Percentiles rank a stretch among this genome's conserved stretches.
These are phyloP conservation scores for Bombus vancouverensis DNA, from an alignment of 1,140 invertebrate genomes.

Conservation along the genomic window DNA sequence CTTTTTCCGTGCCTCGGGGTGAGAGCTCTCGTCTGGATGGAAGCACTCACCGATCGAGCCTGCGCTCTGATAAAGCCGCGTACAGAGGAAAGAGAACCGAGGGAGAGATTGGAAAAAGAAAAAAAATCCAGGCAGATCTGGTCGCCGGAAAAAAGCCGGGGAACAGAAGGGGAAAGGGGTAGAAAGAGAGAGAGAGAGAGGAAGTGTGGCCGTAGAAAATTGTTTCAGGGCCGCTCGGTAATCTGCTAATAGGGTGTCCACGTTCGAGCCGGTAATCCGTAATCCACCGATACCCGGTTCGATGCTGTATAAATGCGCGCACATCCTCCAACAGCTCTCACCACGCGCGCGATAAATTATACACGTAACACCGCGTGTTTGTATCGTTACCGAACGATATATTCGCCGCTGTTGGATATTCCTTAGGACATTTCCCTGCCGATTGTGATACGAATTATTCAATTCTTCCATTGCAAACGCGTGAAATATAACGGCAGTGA, in stretches of 20 bases:
- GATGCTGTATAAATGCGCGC: background rate
- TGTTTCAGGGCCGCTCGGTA: slow-evolving; percentile 72
- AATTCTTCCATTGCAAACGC: no score
- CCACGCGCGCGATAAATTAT: slow-evolving; percentile 21
- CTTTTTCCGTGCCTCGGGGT: background rate
- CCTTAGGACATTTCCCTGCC: background rate
- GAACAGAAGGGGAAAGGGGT: background rate
- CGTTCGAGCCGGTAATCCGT: slow-evolving; percentile 74
- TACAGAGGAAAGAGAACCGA: slow-evolving; percentile 11
- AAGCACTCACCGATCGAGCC: slow-evolving; percentile 52
- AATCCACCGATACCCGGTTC: slow-evolving; percentile 72
- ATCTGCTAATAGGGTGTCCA: slow-evolving; percentile 78
- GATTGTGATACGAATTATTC: background rate
- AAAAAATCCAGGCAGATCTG: background rate
- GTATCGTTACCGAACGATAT: slow-evolving; percentile 10
- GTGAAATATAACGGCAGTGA: background rate
- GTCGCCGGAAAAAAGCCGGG: slow-evolving; percentile 11
- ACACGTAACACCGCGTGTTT: background rate
- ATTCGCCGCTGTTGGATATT: background rate
- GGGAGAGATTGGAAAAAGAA: background rate
- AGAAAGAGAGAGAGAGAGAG: background rate
- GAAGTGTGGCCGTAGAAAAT: slow-evolving; percentile 72
- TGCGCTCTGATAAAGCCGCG: slow-evolving; percentile 43
- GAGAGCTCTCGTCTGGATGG: slow-evolving; percentile 55
- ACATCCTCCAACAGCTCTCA: background rate